These are phyloP conservation scores for Diadophis punctatus DNA, from an alignment of 2,113 vertebrate genomes.

Conservation along the genomic window DNA sequence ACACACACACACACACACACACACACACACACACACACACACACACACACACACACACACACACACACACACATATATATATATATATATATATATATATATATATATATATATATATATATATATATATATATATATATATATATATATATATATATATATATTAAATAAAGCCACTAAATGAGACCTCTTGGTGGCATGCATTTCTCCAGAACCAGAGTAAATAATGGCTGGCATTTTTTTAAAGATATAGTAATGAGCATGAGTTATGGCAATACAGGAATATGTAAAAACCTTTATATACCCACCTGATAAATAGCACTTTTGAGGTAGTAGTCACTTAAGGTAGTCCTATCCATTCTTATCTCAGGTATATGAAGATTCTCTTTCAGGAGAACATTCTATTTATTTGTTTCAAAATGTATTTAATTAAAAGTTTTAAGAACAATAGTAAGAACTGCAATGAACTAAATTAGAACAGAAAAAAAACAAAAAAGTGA, in stretches of 20 bases:
- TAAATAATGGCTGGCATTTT: not conserved
- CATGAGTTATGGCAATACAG: not conserved
- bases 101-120: no score
- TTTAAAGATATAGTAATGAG: not conserved
- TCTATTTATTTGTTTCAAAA: not conserved
- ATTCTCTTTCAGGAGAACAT: not conserved
- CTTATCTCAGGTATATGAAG: not conserved
- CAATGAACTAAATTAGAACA: not conserved
- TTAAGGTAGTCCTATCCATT: not conserved
- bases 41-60: no score
- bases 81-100: no score
- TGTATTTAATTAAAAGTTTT: not conserved
- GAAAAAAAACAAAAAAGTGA: not conserved
- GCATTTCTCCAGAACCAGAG: slow-evolving; percentile 22
- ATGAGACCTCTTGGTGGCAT: not conserved
- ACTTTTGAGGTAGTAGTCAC: not conserved
- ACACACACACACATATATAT: no score
- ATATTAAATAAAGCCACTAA: not conserved
- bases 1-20: no score
- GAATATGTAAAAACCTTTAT: not conserved
- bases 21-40: no score
- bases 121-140: no score
- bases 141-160: no score
- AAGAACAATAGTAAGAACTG: not conserved
- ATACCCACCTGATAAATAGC: not conserved